Percentiles rank a stretch among this genome's conserved stretches.
Conservation (phyloP, 2,113 vertebrate species). For the Mesembrinibis cayennensis region DNA sequence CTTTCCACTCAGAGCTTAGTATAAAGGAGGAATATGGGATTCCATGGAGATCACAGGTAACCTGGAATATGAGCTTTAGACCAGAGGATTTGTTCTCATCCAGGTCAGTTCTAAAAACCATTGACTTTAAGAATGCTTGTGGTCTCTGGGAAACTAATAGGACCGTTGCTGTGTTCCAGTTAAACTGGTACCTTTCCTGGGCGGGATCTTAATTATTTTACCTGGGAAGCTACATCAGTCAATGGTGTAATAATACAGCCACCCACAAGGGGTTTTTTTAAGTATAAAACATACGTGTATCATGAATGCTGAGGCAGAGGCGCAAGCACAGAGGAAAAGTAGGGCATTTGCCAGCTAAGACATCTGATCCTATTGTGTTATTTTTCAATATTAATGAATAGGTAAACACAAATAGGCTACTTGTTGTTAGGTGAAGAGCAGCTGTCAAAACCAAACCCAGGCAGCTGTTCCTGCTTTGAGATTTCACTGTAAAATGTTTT, state of each 20-base stretch:
- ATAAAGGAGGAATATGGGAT: neutral
- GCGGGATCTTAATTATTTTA: neutral
- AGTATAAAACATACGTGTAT: neutral
- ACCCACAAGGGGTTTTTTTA: neutral
- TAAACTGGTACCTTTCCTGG: neutral
- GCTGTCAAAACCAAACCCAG: neutral
- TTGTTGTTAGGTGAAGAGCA: neutral
- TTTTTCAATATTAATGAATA: conserved; percentile 40
- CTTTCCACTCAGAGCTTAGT: neutral
- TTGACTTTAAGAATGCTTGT: neutral
- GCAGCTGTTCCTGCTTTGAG: neutral
- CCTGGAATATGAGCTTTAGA: neutral
- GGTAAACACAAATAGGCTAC: conserved; percentile 25
- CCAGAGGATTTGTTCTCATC: neutral
- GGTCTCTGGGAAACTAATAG: neutral
- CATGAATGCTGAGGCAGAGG: neutral
- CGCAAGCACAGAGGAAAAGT: neutral
- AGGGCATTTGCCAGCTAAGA: neutral
- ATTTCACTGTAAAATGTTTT: neutral
- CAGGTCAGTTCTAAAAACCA: neutral
- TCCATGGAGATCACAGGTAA: neutral
- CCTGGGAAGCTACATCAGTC: neutral
- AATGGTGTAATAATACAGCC: neutral
- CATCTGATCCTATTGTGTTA: conserved; percentile 4
- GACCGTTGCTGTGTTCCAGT: neutral